Base-by-base conservation (phyloP, 1,140 invertebrate species). In the Nilaparvata lugens region DNA sequence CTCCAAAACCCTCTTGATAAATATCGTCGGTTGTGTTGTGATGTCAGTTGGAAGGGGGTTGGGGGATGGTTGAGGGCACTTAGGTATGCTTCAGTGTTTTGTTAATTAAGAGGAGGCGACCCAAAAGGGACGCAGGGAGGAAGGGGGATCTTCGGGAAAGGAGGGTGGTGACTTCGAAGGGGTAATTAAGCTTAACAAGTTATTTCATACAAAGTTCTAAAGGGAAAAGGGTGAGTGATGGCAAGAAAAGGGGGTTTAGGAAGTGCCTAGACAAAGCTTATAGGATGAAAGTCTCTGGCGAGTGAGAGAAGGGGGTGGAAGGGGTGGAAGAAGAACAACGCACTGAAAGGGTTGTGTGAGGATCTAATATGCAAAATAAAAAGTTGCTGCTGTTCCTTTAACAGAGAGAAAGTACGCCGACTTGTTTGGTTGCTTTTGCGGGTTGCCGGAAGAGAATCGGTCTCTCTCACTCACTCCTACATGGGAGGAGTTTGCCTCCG, bases 161-260 rank as follows among this genome's bases (percentile, higher is more conserved):
- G 61, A 61, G 61, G 60, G 25, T n/a, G 28, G 42, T 28, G 18
- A 52, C 38, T 52, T 18, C 16, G 53, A 28, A 23, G 9, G 51
- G 60, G 62, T 58, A 58, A 58, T 58, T 58, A 58, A 48, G 56
- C 56, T 58, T 58, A 58, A 58, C 56, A 58, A 58, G 56, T 58
- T 58, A 58, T 58, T 58, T 58, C 56, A 45, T 58, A 58, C 56
- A 21, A 58, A 58, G 56, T 58, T 58, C 51, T 23, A 35, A 35
- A 35, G 40, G 24, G 16, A 31, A 21, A 42, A 45, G 45, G 45
- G 45, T 18, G 45, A 23, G 45, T 48, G 45, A 19, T 19, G 45
- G 45, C 2, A 48, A 48, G 45, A 23, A 23, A 48, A 48, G 45
- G 21, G 9, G 21, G 45, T 19, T 18, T 48, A 4, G 21, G 45